These are phyloP conservation scores for Dendrolimus punctatus DNA, from an alignment of 1,140 invertebrate genomes.

Conservation along the genomic window DNA sequence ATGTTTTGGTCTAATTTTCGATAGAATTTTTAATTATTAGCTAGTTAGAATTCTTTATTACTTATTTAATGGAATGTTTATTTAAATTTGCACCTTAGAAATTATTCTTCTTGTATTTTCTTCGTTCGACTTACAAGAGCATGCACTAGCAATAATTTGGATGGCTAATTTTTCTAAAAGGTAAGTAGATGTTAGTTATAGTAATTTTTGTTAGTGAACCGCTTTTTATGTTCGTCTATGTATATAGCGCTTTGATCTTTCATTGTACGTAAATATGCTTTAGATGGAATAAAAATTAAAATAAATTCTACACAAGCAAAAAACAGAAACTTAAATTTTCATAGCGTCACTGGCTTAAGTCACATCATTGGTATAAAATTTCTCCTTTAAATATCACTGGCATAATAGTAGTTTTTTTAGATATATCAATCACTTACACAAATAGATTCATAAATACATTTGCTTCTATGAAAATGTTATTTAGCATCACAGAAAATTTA, in stretches of 20 bases:
- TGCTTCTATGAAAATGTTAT: no score
- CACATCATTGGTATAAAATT: no score
- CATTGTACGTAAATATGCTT: no score
- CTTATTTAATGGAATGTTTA: constrained; percentile 47
- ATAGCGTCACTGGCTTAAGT: no score
- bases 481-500: no score
- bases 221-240: neutral
- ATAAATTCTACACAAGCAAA: no score
- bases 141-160: constrained; percentile 32
- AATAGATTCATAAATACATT: no score
- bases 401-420: no score
- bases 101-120: constrained; percentile 47
- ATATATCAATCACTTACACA: no score
- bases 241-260: neutral
- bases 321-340: no score
- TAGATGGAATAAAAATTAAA: no score
- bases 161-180: constrained; percentile 19
- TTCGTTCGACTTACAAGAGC: constrained; percentile 41
- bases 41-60: constrained; percentile 40
- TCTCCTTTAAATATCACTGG: no score
- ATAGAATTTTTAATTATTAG: constrained; percentile 47
- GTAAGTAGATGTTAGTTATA: constrained; percentile 21
- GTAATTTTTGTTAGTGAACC: constrained; percentile 17
- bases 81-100: constrained; percentile 58
- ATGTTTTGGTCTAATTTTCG: constrained; percentile 56